Conservation (phyloP, 1,140 invertebrate species). For the Bombus consobrinus region DNA sequence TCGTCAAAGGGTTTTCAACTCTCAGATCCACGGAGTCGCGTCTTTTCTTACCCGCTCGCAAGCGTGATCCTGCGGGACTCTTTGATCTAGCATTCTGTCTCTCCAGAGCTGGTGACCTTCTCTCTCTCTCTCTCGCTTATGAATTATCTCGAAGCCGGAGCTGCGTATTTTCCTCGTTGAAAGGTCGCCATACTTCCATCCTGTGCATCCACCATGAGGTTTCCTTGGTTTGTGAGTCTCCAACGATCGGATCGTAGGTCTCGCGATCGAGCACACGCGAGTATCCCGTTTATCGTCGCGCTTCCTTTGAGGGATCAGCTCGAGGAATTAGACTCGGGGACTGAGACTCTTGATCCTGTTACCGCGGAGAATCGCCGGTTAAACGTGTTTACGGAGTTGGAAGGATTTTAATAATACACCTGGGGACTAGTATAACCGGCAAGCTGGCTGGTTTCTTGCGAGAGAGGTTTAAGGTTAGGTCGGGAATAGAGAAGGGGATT, state of each 20-base stretch:
- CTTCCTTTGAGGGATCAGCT: constrained; percentile 1
- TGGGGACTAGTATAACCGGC: not conserved
- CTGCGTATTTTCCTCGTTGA: constrained; percentile 6
- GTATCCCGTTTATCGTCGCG: constrained; percentile 5
- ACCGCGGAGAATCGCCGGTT: constrained; percentile 10
- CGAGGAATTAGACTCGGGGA: constrained; percentile 2
- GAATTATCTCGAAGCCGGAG: constrained; percentile 47
- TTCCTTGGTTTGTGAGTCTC: not conserved
- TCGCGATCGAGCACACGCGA: not conserved
- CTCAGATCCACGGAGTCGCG: not conserved
- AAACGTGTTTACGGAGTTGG: constrained; percentile 19
- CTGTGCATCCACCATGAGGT: not conserved
- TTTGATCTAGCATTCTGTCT: constrained; percentile 74
- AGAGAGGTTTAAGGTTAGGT: not conserved
- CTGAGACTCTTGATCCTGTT: constrained; percentile 5
- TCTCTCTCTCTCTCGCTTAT: constrained; percentile 47
- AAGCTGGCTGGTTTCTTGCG: not conserved
- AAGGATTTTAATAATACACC: constrained; percentile 23
- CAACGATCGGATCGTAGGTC: not conserved
- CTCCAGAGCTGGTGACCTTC: constrained; percentile 9
- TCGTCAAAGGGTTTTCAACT: constrained; percentile 17
- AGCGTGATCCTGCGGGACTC: constrained; percentile 41
- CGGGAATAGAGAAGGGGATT: not conserved
- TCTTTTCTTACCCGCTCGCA: constrained; percentile 46
- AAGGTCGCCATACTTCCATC: not conserved